Evolutionary conservation across 1,140 invertebrate genomes (phyloP), one percentile per base, ranked within the genome.

Genomic region (Sitophilus oryzae): DNA sequence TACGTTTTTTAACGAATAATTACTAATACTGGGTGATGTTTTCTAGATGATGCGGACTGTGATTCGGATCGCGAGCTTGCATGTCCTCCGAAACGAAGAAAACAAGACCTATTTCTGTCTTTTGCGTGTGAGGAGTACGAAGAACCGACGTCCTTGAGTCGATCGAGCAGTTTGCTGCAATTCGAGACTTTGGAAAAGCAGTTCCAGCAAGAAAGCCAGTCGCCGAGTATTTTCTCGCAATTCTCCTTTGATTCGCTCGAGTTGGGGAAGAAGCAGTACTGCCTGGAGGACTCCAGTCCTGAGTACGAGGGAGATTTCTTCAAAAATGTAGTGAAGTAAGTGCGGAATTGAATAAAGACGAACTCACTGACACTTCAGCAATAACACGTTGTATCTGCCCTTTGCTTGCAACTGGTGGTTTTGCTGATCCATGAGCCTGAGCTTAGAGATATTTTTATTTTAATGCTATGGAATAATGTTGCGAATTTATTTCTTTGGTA

Each of bases 121-220:
- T 23, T 75, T 69, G 21, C 70, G 71, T 56, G 71, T 71, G 53
- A 65, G 72, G 71, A 74, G 38, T 67, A 80, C 67, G 64, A 69
- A 8, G 74, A 80, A 69, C 73, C 74, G 42, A 77, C 78, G n/a
- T 70, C 81, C 63, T 68, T 83, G 3, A 82, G 79, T 48, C 78
- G 87, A 40, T 87, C 86, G 19, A 86, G 84, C 35, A 88, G 85
- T 47, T 73, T 91, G 20, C 74, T 89, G 19, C 87, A 89, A 68
- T 91, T 91, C 67, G 88, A 90, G 69, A 86, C 81, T 0, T 71
- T 90, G 43, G 85, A 88, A 63, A 77, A 82, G 56, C 84, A 83
- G 30, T 86, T 82, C 63, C 78, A 77, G 52, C 62, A 69, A 14
- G 68, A 61, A n/a, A 66, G 56, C 25, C 67, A 66, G 48, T 78